These are phyloP conservation scores for Denticeps clupeoides DNA, from an alignment of 2,797 vertebrate genomes.

Conservation along the genomic window DNA sequence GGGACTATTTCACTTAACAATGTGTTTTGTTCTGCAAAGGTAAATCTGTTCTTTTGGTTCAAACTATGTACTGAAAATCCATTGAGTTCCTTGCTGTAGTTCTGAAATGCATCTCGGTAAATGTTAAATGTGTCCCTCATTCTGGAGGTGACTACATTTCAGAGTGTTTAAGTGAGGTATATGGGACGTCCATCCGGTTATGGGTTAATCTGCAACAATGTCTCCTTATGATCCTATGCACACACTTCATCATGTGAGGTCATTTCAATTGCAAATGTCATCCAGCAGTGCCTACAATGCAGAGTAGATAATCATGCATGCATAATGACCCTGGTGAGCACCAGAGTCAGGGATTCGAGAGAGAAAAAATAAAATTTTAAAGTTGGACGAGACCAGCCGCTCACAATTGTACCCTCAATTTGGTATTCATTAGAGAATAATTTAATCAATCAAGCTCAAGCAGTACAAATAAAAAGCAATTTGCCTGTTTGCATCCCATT, in stretches of 20 bases:
- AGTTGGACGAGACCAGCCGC: slow-evolving; percentile 15
- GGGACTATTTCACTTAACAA: too few relatives aligned
- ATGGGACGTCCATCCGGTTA: slow-evolving; percentile 2
- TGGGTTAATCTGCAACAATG: background rate
- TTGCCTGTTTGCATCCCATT: slow-evolving; percentile 69
- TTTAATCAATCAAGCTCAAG: slow-evolving; percentile 28
- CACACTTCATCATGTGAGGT: slow-evolving; percentile 5
- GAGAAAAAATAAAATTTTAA: slow-evolving; percentile 20
- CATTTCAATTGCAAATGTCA: slow-evolving; percentile 14
- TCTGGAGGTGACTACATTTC: too few relatives aligned
- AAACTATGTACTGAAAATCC: too few relatives aligned
- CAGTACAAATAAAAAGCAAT: slow-evolving; percentile 55
- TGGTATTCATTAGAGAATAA: slow-evolving; percentile 32
- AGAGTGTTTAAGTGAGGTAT: too few relatives aligned
- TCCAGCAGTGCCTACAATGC: slow-evolving; percentile 5
- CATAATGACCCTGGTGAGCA: slow-evolving; percentile 9
- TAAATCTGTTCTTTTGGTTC: too few relatives aligned
- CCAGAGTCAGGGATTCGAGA: slow-evolving; percentile 16
- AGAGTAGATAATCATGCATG: slow-evolving; percentile 13
- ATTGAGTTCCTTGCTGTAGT: too few relatives aligned
- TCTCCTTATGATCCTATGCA: background rate
- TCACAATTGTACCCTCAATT: slow-evolving; percentile 33
- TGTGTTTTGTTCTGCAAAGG: too few relatives aligned
- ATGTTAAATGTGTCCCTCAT: too few relatives aligned
- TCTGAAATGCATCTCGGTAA: too few relatives aligned